These are phyloP conservation scores for Brachypalpus laphriformis DNA, from an alignment of 2,888 invertebrate genomes.

Conservation along the genomic window DNA sequence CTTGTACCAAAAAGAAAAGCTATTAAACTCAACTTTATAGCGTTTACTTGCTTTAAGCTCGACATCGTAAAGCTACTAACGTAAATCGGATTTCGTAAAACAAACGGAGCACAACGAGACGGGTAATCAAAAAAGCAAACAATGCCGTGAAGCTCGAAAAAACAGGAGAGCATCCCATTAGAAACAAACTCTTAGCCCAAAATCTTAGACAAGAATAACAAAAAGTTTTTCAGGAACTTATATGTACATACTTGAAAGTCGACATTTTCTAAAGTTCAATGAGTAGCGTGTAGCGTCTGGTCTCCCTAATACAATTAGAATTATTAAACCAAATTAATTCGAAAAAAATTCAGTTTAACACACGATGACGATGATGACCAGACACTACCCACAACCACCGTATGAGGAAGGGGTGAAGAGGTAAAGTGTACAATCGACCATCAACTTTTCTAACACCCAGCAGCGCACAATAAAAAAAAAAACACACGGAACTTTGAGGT, in stretches of 20 bases:
- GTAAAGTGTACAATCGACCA: slow-evolving; percentile 57
- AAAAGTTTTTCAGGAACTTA: neutral
- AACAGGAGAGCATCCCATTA: slow-evolving; percentile 70
- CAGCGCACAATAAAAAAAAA: slow-evolving; percentile 13
- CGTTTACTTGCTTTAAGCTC: slow-evolving; percentile 55
- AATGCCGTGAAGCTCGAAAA: slow-evolving; percentile 63
- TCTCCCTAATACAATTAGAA: neutral
- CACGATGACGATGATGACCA: neutral
- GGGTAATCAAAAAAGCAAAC: slow-evolving; percentile 32
- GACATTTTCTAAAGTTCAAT: slow-evolving; percentile 18
- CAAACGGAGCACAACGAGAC: neutral
- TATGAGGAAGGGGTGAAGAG: neutral
- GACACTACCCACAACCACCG: neutral
- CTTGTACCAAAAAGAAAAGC: slow-evolving; percentile 36
- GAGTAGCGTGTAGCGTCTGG: neutral
- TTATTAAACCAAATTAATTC: neutral
- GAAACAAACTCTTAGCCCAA: slow-evolving; percentile 52
- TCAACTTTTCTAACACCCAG: slow-evolving; percentile 52
- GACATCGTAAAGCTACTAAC: slow-evolving; percentile 44
- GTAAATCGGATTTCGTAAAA: slow-evolving; percentile 11
- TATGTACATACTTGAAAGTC: neutral
- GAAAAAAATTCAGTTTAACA: neutral
- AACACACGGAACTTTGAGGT: neutral
- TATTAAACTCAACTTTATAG: slow-evolving; percentile 50
- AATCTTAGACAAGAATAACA: slow-evolving; percentile 1